Conservation (phyloP, 1,140 invertebrate species). For the Alviniconcha marisindica region DNA sequence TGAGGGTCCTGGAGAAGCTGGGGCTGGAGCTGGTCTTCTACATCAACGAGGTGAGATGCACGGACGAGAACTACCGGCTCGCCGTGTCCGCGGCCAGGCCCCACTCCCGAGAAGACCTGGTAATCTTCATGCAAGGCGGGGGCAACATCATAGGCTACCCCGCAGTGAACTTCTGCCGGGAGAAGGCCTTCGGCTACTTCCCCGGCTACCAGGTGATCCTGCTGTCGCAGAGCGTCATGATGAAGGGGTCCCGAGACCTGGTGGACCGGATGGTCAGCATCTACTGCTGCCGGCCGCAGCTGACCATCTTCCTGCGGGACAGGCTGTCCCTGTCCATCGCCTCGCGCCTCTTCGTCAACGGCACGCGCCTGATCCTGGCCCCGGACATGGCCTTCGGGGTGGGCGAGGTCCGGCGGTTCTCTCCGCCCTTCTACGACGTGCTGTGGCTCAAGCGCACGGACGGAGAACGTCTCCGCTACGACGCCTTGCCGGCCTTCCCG, state of each 20-base stretch:
- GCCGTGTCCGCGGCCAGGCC: not conserved
- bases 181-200: conserved; percentile 33
- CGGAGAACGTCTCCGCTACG: not conserved
- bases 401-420: not conserved
- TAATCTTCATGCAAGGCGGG: conserved; percentile 41
- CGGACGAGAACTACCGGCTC: not conserved
- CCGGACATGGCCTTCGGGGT: conserved; percentile 30
- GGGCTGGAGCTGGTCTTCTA: conserved; percentile 33
- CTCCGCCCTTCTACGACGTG: conserved; percentile 23
- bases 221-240: conserved; percentile 36
- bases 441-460: conserved; percentile 21
- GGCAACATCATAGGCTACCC: conserved; percentile 48
- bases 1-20: conserved; percentile 21
- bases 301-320: conserved; percentile 43
- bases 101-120: conserved; percentile 12
- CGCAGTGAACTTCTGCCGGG: conserved; percentile 1
- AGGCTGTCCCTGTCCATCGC: conserved; percentile 16
- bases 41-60: conserved; percentile 34
- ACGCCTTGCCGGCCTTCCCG: not conserved
- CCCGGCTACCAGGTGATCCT: conserved; percentile 32
- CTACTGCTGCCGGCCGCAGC: conserved; percentile 25
- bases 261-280: not conserved
- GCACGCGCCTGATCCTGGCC: not conserved
- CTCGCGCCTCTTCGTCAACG: not conserved
- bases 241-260: not conserved